Evolutionary conservation across 1,140 invertebrate species (phyloP), one percentile per base, ranked within the genome.

Genomic region (Bombus superbus): DNA sequence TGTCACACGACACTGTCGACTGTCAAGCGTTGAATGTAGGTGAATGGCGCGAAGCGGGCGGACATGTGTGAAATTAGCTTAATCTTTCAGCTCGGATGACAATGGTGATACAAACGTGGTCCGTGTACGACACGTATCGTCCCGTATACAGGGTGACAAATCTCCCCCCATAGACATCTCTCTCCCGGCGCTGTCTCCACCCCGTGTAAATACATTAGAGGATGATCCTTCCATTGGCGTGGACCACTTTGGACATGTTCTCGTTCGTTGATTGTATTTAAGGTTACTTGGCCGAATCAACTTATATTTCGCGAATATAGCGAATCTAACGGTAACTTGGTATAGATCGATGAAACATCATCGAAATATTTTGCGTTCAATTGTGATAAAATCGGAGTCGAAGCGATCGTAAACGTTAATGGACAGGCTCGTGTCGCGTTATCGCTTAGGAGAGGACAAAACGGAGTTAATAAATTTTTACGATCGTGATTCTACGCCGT

Each of bases 31-130:
- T 79, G 53, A 25, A 62, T 38, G 38, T 83, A 75, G 38, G 76
- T 83, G 87, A 87, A 87, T 92, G 88, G 76, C 84, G 71, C 78
- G 47, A 64, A 91, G 89, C 94, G 91, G 92, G 94, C 92, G 94
- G 93, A 95, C 95, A 95, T 95, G 95, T 95, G 95, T 95, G 94
- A 95, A 95, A 95, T 95, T 95, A 95, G 95, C 94, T 95, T 95
- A 95, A 95, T 95, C 95, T 95, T 93, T 92, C 92, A 90, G 93
- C 94, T 95, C 94, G 93, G 93, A 95, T 95, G 94, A 95, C 95
- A 95, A 95, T 95, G 84, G 94, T 92, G 93, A 95, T 95, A 95
- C 93, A 95, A 93, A 92, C 92, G 92, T 86, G 88, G 89, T 93
- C 85, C 93, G 91, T 95, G 95, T 95, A 93, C 89, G 91, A 95